A percentile compares a stretch with the other conserved stretches of the same genome.
These are phyloP conservation scores for Tetranychus cinnabarinus DNA, from an alignment of 1,140 invertebrate species.

Conservation along the genomic window DNA sequence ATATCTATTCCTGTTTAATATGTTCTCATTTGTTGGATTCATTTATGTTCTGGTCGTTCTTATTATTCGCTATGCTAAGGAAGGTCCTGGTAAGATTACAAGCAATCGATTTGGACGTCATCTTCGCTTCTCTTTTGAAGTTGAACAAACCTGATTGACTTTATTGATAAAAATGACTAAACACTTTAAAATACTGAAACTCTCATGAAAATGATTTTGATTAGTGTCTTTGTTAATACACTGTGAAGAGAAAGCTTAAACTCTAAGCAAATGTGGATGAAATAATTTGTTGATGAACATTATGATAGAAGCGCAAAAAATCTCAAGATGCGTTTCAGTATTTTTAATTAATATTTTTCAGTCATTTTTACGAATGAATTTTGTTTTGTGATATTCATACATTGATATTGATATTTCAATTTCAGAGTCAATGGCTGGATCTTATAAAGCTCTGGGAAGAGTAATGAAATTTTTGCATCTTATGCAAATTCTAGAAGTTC, in stretches of 20 bases:
- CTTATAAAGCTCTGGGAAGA: conserved; percentile 47
- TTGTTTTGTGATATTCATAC: neutral
- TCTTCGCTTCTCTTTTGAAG: neutral
- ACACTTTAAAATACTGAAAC: no score
- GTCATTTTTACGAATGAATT: neutral
- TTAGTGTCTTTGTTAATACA: no score
- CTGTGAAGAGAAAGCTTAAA: no score
- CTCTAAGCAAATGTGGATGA: no score
- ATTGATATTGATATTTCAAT: neutral
- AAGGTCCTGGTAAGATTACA: conserved; percentile 33
- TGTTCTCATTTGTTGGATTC: conserved; percentile 71
- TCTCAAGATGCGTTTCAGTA: no score
- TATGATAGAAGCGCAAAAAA: no score
- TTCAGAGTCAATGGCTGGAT: conserved; percentile 39
- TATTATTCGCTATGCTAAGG: conserved; percentile 40
- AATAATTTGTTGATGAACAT: no score
- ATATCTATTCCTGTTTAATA: conserved; percentile 68
- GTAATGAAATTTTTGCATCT: conserved; percentile 58
- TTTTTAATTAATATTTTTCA: no score
- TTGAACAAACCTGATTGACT: no score
- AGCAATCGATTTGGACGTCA: no score
- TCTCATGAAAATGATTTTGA: no score
- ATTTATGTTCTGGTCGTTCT: conserved; percentile 50
- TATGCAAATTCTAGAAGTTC: conserved; percentile 58
- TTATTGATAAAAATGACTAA: no score